Conservation (phyloP, 2,113 vertebrate genomes). For the Australoheros scitulus region DNA sequence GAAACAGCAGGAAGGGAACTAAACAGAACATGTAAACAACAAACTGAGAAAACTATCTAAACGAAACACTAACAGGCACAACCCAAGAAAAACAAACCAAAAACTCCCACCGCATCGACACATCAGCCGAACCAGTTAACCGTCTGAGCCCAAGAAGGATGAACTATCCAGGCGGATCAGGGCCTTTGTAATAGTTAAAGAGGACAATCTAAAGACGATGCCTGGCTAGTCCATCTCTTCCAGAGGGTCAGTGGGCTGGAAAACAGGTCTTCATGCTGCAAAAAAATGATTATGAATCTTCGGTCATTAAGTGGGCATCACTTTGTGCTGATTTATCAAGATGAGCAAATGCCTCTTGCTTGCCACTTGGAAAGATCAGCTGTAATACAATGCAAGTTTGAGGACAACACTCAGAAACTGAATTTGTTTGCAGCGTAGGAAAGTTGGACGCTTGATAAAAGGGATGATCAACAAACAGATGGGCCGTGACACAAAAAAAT, state of each 20-base stretch:
- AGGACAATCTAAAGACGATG: slow-evolving; percentile 83
- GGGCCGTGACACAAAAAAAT: background rate
- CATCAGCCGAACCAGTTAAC: background rate
- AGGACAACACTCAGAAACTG: background rate
- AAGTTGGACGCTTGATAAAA: slow-evolving; percentile 24
- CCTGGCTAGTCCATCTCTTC: slow-evolving; percentile 62
- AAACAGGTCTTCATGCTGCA: slow-evolving; percentile 9
- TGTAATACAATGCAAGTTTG: background rate
- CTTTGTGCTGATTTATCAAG: background rate
- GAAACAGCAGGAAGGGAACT: no score
- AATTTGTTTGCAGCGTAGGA: slow-evolving; percentile 26
- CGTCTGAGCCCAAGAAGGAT: slow-evolving; percentile 41
- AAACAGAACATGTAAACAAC: no score
- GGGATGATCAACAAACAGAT: background rate
- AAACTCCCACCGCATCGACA: background rate
- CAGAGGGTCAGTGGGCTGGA: slow-evolving; percentile 40
- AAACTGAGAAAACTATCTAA: no score
- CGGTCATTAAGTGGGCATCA: background rate
- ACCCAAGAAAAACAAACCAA: background rate
- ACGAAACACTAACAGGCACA: no score
- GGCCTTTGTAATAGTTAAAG: slow-evolving; percentile 82
- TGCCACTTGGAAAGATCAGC: background rate
- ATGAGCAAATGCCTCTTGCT: background rate
- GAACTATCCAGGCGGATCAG: slow-evolving; percentile 73
- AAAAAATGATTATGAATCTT: slow-evolving; percentile 19